phyloP scores from a whole-genome alignment of 2,113 vertebrate genomes.

The Nothocercus julius region DNA sequence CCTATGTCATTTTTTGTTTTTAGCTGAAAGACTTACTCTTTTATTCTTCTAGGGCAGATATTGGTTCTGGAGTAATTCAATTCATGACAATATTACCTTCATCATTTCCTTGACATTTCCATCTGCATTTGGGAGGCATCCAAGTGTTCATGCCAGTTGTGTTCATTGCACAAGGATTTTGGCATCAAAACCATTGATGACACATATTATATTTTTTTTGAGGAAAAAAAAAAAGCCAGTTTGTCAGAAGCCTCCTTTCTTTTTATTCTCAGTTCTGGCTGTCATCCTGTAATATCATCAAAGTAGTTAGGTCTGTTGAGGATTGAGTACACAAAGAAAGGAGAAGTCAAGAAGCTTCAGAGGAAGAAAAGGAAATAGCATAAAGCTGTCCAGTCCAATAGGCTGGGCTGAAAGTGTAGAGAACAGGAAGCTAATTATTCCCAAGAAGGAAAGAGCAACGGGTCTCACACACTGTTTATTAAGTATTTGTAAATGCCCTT shows the following conservation, averaged over 20 bases:
- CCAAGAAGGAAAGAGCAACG: neutral
- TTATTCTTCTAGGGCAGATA: slow-evolving; percentile 39
- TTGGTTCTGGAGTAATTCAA: slow-evolving; percentile 56
- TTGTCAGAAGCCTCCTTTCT: slow-evolving; percentile 48
- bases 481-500: slow-evolving; percentile 63
- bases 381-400: slow-evolving; percentile 16
- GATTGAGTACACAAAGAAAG: slow-evolving; percentile 17
- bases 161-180: slow-evolving; percentile 72
- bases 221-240: neutral
- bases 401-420: neutral
- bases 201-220: slow-evolving; percentile 21
- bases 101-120: slow-evolving; percentile 72
- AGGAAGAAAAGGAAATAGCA: neutral
- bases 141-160: slow-evolving; percentile 68
- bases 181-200: slow-evolving; percentile 64
- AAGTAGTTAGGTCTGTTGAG: slow-evolving; percentile 48
- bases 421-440: slow-evolving; percentile 12
- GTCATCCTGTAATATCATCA: slow-evolving; percentile 65
- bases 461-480: slow-evolving; percentile 16
- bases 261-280: slow-evolving; percentile 59
- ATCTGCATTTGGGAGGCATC: slow-evolving; percentile 69
- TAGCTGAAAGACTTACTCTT: neutral
- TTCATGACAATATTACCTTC: slow-evolving; percentile 70
- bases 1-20: slow-evolving; percentile 37
- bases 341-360: slow-evolving; percentile 30